Percentiles rank a stretch among this genome's conserved stretches.
phyloP scores from a whole-genome alignment of 2,113 vertebrate genomes.

The Microcebus griseorufus region DNA sequence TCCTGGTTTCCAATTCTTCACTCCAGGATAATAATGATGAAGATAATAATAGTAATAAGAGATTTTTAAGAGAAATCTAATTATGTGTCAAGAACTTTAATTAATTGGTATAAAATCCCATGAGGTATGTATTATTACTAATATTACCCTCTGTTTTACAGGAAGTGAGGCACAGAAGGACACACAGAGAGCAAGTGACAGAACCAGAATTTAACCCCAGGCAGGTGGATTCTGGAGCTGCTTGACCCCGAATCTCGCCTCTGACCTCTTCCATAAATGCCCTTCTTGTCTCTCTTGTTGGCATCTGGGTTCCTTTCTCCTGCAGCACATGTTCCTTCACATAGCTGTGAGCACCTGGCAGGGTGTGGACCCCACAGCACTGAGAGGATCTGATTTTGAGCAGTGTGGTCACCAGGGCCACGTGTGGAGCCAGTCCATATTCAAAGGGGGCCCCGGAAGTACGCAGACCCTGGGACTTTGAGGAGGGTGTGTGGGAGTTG shows the following conservation, averaged over 20 bases:
- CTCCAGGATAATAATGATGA: not conserved
- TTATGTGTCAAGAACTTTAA: not conserved
- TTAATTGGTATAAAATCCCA: not conserved
- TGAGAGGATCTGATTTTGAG: not conserved
- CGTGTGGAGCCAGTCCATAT: not conserved
- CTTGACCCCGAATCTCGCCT: not conserved
- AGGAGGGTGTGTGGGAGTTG: not conserved
- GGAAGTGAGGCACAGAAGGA: not conserved
- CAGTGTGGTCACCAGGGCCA: not conserved
- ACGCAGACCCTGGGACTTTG: too few species aligned
- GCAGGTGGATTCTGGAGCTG: not conserved
- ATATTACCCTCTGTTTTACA: not conserved
- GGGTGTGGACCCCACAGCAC: not conserved
- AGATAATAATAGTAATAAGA: not conserved
- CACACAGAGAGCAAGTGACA: not conserved
- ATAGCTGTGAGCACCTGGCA: not conserved
- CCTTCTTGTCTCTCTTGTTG: not conserved
- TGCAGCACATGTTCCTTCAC: not conserved
- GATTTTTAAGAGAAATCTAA: conserved; percentile 20
- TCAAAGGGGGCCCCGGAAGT: not conserved
- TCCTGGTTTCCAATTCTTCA: not conserved
- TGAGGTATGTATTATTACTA: not conserved
- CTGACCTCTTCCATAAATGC: not conserved
- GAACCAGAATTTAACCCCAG: not conserved
- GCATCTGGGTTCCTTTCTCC: not conserved